Conservation (phyloP, 1,140 invertebrate genomes). For the Pentalonia nigronervosa region DNA sequence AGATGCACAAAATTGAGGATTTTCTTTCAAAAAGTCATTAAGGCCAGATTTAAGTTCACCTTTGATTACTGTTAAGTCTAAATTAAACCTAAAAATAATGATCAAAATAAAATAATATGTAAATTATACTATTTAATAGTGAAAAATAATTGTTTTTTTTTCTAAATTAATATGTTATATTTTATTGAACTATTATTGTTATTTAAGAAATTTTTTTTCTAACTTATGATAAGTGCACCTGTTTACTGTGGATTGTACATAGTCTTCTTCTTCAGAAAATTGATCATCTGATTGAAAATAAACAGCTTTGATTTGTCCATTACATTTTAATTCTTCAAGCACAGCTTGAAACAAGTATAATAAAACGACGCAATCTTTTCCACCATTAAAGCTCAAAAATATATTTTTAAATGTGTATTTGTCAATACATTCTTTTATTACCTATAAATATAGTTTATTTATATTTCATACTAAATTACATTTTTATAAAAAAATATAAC, state of each 20-base stretch:
- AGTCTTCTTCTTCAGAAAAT: conserved; percentile 87
- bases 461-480: background rate
- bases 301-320: conserved; percentile 70
- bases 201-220: background rate
- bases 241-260: conserved; percentile 74
- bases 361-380: conserved; percentile 95
- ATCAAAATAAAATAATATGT: background rate
- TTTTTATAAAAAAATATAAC: background rate
- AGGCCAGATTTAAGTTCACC: conserved; percentile 78
- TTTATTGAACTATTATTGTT: background rate
- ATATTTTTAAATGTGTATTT: conserved; percentile 75
- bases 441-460: conserved; percentile 58
- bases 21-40: conserved; percentile 69
- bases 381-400: conserved; percentile 94
- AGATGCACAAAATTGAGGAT: conserved; percentile 78
- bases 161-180: background rate
- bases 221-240: conserved; percentile 64
- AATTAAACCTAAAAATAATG: conserved; percentile 69
- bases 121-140: background rate
- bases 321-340: conserved; percentile 66
- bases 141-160: background rate
- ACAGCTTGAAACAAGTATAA: conserved; percentile 79
- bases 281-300: conserved; percentile 79
- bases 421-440: conserved; percentile 63
- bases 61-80: conserved; percentile 75